These are phyloP conservation scores for Drosophila lini DNA, from an alignment of 1,140 invertebrate species.

Conservation along the genomic window DNA sequence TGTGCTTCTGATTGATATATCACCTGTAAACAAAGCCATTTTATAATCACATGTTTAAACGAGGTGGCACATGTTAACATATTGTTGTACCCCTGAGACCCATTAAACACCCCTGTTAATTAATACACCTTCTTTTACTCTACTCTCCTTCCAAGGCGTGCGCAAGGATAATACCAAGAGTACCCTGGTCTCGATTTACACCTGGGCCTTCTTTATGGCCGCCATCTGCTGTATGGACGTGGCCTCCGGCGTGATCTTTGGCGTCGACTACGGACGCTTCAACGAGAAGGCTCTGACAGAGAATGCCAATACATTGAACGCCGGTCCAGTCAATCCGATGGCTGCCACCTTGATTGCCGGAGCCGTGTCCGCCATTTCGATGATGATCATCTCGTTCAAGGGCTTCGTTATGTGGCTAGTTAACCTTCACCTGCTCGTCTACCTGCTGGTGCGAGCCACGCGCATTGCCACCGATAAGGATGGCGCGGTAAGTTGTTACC, in stretches of 20 bases:
- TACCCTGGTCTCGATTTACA: conserved; percentile 50
- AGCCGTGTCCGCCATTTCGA: conserved; percentile 63
- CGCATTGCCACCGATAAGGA: conserved; percentile 70
- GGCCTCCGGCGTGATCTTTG: conserved; percentile 75
- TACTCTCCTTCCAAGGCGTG: conserved; percentile 43
- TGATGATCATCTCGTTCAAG: conserved; percentile 83
- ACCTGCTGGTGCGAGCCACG: conserved; percentile 52
- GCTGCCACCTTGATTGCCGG: conserved; percentile 61
- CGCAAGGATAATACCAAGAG: conserved; percentile 59
- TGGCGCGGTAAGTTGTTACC: conserved; percentile 60
- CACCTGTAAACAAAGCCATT: conserved; percentile 13
- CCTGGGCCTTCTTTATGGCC: conserved; percentile 68
- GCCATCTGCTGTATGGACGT: conserved; percentile 78
- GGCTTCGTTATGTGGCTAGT: conserved; percentile 79
- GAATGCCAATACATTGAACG: conserved; percentile 58
- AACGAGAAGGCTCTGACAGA: conserved; percentile 30
- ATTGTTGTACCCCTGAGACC: not conserved
- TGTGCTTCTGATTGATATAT: conserved; percentile 24
- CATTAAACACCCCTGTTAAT: conserved; percentile 1
- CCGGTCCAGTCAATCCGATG: conserved; percentile 27
- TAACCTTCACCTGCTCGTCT: conserved; percentile 66
- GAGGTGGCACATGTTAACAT: not conserved
- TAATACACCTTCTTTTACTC: not conserved
- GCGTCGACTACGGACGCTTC: conserved; percentile 70
- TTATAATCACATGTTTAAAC: conserved; percentile 20